Base-by-base conservation (phyloP, 1,140 invertebrate genomes). In the Drosophila pectinifera region DNA sequence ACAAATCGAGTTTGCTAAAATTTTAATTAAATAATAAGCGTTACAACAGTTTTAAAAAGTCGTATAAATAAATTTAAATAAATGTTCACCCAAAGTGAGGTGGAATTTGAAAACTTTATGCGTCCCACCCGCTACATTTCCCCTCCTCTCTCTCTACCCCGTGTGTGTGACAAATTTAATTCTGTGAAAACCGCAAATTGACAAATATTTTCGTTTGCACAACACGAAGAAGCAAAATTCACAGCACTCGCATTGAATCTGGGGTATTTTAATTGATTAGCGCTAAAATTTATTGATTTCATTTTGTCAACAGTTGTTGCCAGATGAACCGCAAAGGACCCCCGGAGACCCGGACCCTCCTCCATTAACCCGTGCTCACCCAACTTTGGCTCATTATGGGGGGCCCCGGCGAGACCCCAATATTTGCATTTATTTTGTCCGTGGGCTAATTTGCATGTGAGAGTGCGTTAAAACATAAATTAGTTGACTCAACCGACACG, bases 211-310 rank as follows among this genome's bases (percentile, higher is more conserved):
- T 89, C 67, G 69, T 88, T 89, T 80, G 61, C 61, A 59, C 57
- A 76, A 73, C 77, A 77, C 38, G 55, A 43, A 58, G 69, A 41
- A 38, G 38, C 31, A 45, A 55, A 53, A 42, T 26, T 38, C 53
- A 56, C 67, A 68, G 51, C 14, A 43, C 43, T 65, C 73, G 24
- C 43, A 39, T 46, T 14, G 55, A 78, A 58, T 73, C 74, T 63
- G 67, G 51, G 65, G 53, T 68, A 73, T 84, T 89, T 89, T 89
- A 89, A 89, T 89, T 89, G 84, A 89, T 89, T 89, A 75, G 73
- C 84, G 80, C 84, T 72, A 16, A 67, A 89, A 89, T 89, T 89
- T 89, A 89, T 89, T 89, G 84, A 89, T 89, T 84, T 89, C 80
- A 90, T 89, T 89, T 84, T 84, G 80, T 70, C 73, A 83, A 89